Base-by-base conservation (phyloP, 2,797 vertebrate genomes). In the Sus cebifrons region DNA sequence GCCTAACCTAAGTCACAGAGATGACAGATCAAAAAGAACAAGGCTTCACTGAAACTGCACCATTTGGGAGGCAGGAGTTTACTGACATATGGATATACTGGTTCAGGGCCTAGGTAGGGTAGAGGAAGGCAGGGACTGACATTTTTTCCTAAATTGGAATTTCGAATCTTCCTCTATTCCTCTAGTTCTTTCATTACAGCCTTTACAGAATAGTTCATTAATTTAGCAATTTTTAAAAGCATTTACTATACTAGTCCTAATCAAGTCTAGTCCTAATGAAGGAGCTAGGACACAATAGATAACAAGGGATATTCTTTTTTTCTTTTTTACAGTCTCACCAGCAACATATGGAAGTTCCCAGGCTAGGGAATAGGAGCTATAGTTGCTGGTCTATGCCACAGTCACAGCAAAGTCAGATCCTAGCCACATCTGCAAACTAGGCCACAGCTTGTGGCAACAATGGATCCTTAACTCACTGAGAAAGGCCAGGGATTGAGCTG, bases 171-270 rank as follows among this genome's bases (percentile, higher is more conserved):
- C 10, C 3, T 88, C 6, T 49, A 23, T 83, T 94, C 74, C 58
- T 93, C 64, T 64, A 16, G 60, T 40, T 64, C n/a, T 87, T 95
- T 87, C 86, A 70, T 62, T 70, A 88, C 18, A 77, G 65, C 4
- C 65, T 73, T 18, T 86, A 71, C 29, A 40, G 65, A 87, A 25
- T 16, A 77, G 58, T 60, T 75, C 21, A 75, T 23, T 58, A 81
- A 88, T 2, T n/a, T 49, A n/a, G 32, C 74, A 71, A 65, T 83
- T 58, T 29, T 32, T 36, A 36, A 36, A 68, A 94, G 11, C 29
- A 94, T 27, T 83, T 73, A 32, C 58, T 83, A 21, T 14, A 54
- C 84, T 36, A 36, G 36, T 36, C 36, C 36, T 36, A 36, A 36
- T 36, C 36, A 36, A 36, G n/a, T 32, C 27, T 73, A n/a, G 32